Evolutionary conservation across 2,113 vertebrate genomes (phyloP).

Genomic region (Alectura lathami): DNA sequence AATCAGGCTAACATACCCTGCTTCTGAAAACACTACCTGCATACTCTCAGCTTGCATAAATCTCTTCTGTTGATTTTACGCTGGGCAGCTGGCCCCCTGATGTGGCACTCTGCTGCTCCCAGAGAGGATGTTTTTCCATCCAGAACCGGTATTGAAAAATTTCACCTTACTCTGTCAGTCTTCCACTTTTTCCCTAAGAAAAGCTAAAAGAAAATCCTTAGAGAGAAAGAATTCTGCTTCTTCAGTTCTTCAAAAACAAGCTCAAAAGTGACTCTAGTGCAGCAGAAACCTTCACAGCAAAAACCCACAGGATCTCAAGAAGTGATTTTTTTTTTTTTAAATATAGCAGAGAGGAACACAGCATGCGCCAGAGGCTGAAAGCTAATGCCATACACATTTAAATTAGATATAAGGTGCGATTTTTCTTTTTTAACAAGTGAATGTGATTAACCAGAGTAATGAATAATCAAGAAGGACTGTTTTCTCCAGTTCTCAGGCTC

Average conservation of each 20-base stretch:
- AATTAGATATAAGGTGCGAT: constrained; percentile 16
- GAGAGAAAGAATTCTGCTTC: constrained; percentile 12
- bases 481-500: neutral
- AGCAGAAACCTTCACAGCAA: constrained; percentile 18
- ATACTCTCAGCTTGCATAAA: neutral
- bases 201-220: constrained; percentile 11
- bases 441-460: neutral
- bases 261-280: neutral
- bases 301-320: constrained; percentile 2
- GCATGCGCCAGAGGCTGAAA: neutral
- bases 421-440: neutral
- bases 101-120: neutral
- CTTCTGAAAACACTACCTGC: neutral
- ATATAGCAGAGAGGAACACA: constrained; percentile 21
- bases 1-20: neutral
- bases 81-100: neutral
- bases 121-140: neutral
- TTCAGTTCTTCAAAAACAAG: constrained; percentile 32
- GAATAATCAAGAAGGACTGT: neutral
- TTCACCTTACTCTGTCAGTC: neutral
- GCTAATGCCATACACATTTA: constrained; percentile 11
- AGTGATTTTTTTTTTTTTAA: neutral
- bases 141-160: neutral
- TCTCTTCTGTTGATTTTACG: neutral
- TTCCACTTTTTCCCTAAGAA: neutral